These are phyloP conservation scores for Drosophila monieri DNA, from an alignment of 2,888 invertebrate genomes.

Conservation along the genomic window DNA sequence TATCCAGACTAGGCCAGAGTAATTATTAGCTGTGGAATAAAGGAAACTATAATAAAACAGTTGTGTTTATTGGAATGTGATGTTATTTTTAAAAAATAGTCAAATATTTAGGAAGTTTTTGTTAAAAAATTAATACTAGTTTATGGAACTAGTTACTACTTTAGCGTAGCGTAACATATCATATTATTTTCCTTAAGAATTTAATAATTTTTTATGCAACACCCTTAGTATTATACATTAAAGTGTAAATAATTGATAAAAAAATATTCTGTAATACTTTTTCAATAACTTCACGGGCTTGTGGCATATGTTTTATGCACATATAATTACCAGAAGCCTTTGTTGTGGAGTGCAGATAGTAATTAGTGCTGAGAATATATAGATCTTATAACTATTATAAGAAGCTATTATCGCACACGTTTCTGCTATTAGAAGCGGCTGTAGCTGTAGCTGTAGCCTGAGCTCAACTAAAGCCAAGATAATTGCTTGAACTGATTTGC, in stretches of 20 bases:
- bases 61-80: neutral
- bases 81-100: neutral
- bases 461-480: constrained; percentile 26
- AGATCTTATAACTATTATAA: constrained; percentile 9
- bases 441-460: neutral
- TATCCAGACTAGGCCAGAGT: neutral
- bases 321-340: neutral
- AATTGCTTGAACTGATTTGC: constrained; percentile 53
- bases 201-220: neutral
- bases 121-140: too few species aligned
- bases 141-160: too few species aligned
- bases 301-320: neutral
- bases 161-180: neutral
- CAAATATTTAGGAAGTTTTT: neutral
- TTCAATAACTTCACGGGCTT: neutral
- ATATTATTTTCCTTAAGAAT: neutral
- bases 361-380: constrained; percentile 21
- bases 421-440: constrained; percentile 41
- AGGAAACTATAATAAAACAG: neutral
- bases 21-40: too few species aligned
- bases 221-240: neutral
- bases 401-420: constrained; percentile 40
- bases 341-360: constrained; percentile 6
- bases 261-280: neutral
- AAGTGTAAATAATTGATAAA: neutral